Base-by-base conservation (phyloP, 1,140 invertebrate species). In the Drosophila seguyi region DNA sequence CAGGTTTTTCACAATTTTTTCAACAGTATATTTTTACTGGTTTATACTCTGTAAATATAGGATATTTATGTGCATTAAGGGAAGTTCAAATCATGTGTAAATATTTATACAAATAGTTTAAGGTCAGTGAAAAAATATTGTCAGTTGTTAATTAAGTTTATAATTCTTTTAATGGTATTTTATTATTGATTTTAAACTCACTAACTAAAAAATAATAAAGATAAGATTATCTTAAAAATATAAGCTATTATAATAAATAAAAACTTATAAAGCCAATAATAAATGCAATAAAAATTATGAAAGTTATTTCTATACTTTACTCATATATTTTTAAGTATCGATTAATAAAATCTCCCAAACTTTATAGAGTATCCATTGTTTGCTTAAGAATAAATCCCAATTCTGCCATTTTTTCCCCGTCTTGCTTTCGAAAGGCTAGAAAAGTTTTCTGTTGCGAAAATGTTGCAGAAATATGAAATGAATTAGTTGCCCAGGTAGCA, bases 401-500 rank as follows among this genome's bases (percentile, higher is more conserved):
- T 55, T 20, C 6, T 10, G n/a, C 0, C 1, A 31, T 47, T 56
- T 67, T 72, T 58, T 50, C 27, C 71, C 36, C 45, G 20, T 76
- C 41, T 74, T 11, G 34, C 22, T 36, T 41, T 47, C 16, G 31
- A 34, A 16, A 29, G 65, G 50, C 67, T 41, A 38, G 38, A 55
- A 88, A 88, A 80, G 47, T 60, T 88, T 82, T 63, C 42, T 57
- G 31, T 56, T 62, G 55, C 39, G 27, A 79, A 86, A 87, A 79
- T 85, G 83, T 88, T 88, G 76, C 84, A 80, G 39, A 87, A 87
- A 87, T 87, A 88, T 88, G 84, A 87, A 88, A 87, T 88, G 84
- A 87, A 87, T 87, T 87, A 87, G 79, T 81, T 60, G 68, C 65
- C 44, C 65, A 79, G 82, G 82, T 81, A 59, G 60, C 55, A 55